Evolutionary conservation across 2,113 vertebrate genomes (phyloP), one percentile per base, ranked within the genome.

Genomic region (Symphodus melops): DNA sequence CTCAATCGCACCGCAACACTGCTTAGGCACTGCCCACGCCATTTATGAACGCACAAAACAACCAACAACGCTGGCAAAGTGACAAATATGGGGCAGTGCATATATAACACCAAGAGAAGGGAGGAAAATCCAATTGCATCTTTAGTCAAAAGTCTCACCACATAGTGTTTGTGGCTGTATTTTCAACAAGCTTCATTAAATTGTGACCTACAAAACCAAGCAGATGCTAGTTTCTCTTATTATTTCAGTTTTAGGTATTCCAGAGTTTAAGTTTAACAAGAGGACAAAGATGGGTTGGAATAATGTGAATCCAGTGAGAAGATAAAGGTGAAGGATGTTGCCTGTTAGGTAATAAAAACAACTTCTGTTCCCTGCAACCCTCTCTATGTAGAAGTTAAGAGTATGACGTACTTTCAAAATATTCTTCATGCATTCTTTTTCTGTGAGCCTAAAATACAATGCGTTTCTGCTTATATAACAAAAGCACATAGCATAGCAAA

Each of bases 1-100:
- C 89, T 82, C 79, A 72, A 72, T 74, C 72, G 59, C 73, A 66
- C 78, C 77, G 64, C 77, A 63, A 68, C 42, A 21, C 63, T 57
- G 69, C 71, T 75, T 21, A 39, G 68, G 65, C 68, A 42, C 65
- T 77, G 84, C 80, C 61, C 72, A 72, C 69, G 16, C 64, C 58
- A 23, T 9, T 44, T 59, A 69, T 68, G 62, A 71, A 68, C 8
- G 8, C 42, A 56, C 49, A 79, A 53, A 42, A 76, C 61, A 58
- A 42, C 57, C 75, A 54, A 79, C 61, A 72, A 67, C 1, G 13
- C 66, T 59, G 66, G 70, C 53, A 0, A 77, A 67, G 51, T 54
- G 66, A 83, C 68, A 71, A 79, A 79, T 72, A 62, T 66, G 44
- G 42, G 59, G 65, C 59, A 37, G 49, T 48, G 56, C 69, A 46